A percentile compares a stretch with the other conserved stretches of the same genome.
Conservation (phyloP, 1,140 invertebrate species). For the Sitophilus oryzae region DNA sequence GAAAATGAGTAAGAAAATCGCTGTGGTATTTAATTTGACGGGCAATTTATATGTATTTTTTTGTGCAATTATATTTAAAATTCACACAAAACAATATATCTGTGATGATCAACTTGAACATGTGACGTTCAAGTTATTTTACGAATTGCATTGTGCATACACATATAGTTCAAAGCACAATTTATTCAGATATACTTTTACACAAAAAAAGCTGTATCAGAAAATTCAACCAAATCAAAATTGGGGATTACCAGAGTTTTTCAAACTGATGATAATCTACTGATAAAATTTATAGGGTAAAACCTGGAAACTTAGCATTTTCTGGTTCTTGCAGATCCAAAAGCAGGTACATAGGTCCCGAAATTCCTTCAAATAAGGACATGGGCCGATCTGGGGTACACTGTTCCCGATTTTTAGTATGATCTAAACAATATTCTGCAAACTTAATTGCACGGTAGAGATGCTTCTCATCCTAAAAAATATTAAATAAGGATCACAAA, state of each 20-base stretch:
- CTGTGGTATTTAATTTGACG: too few species aligned
- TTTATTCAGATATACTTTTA: too few species aligned
- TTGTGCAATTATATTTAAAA: too few species aligned
- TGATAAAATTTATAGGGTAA: constrained; percentile 34
- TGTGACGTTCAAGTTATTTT: too few species aligned
- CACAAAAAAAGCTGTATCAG: too few species aligned
- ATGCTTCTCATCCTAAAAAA: constrained; percentile 57
- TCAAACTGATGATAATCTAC: not conserved
- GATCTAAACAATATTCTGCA: constrained; percentile 76
- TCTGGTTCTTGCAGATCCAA: constrained; percentile 56
- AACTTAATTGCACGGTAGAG: constrained; percentile 75
- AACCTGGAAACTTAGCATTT: constrained; percentile 61
- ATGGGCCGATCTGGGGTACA: constrained; percentile 69
- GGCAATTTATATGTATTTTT: too few species aligned
- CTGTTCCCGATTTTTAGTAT: constrained; percentile 59
- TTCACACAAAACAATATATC: too few species aligned
- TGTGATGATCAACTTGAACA: too few species aligned
- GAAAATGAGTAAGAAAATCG: too few species aligned
- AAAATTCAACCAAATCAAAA: too few species aligned
- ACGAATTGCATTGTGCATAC: too few species aligned
- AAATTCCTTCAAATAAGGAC: constrained; percentile 81
- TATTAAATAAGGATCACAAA: not conserved
- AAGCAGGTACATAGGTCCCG: constrained; percentile 66
- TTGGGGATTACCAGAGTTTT: not conserved
- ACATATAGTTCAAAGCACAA: too few species aligned